Evolutionary conservation across 2,888 invertebrate species (phyloP).

Genomic region (Latrodectus hesperus): DNA sequence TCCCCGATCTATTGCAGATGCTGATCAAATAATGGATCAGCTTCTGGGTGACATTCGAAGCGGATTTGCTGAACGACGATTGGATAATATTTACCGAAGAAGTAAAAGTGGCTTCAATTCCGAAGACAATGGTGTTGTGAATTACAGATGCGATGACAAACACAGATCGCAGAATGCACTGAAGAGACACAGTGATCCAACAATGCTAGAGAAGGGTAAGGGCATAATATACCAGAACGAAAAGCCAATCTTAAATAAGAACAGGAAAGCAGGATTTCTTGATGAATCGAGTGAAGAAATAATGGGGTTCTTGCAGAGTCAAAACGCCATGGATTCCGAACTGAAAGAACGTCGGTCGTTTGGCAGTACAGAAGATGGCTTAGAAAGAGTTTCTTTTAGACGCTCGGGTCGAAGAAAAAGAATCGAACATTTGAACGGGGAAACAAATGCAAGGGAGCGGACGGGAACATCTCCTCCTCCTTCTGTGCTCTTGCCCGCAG

Average conservation of each 20-base stretch:
- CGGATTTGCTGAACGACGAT: conserved; percentile 75
- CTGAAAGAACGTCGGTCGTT: conserved; percentile 57
- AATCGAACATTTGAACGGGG: conserved; percentile 79
- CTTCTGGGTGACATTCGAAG: conserved; percentile 84
- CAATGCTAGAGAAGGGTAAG: conserved; percentile 78
- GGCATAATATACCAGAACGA: conserved; percentile 38
- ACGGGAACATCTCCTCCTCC: conserved; percentile 72
- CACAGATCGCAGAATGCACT: conserved; percentile 76
- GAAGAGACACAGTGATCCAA: conserved; percentile 74
- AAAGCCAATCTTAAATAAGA: conserved; percentile 77
- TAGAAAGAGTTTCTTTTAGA: conserved; percentile 91
- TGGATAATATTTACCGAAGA: conserved; percentile 45
- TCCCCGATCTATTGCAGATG: conserved; percentile 37
- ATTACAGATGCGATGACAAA: conserved; percentile 52
- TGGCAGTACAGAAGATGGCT: conserved; percentile 74
- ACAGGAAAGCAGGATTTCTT: conserved; percentile 84
- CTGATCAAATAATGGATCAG: conserved; percentile 82
- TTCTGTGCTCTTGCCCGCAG: conserved; percentile 77
- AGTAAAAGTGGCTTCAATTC: conserved; percentile 60
- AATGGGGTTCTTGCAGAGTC: conserved; percentile 76
- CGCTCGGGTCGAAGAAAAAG: conserved; percentile 85
- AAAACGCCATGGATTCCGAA: conserved; percentile 38
- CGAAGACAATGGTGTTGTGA: conserved; percentile 72
- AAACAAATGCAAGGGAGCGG: conserved; percentile 70
- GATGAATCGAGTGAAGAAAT: conserved; percentile 86